Conservation (phyloP, 2,888 invertebrate species). For the Cordilura impudica region DNA sequence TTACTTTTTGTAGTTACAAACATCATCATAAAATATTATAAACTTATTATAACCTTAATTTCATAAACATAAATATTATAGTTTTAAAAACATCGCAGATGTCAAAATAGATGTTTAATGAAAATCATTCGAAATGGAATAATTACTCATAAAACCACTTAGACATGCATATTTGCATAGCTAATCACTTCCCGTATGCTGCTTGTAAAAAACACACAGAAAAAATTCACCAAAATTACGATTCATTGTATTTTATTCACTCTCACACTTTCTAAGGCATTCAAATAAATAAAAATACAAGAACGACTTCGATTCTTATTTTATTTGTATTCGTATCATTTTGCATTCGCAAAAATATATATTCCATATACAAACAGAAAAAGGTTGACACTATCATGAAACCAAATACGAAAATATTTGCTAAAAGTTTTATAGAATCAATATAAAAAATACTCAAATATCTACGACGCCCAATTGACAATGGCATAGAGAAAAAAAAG, state of each 20-base stretch:
- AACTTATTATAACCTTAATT: too few relatives aligned
- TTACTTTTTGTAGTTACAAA: too few relatives aligned
- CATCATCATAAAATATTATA: too few relatives aligned
- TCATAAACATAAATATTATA: too few relatives aligned
- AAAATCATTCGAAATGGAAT: too few relatives aligned
- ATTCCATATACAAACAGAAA: slow-evolving; percentile 15
- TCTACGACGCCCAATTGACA: not conserved
- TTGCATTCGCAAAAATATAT: too few relatives aligned
- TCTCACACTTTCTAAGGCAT: not conserved
- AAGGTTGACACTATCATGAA: slow-evolving; percentile 21
- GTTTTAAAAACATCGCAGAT: too few relatives aligned
- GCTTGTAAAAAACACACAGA: not conserved
- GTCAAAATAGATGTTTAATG: too few relatives aligned
- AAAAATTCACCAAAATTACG: slow-evolving; percentile 12
- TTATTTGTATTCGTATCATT: not conserved
- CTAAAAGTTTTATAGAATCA: slow-evolving; percentile 28
- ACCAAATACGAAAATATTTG: slow-evolving; percentile 35
- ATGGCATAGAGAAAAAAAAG: not conserved
- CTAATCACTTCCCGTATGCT: too few relatives aligned
- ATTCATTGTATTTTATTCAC: slow-evolving; percentile 43
- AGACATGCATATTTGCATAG: too few relatives aligned
- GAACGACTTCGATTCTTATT: not conserved
- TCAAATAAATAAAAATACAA: not conserved
- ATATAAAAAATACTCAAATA: not conserved
- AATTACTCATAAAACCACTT: too few relatives aligned